These are phyloP conservation scores for Eumerus sabulonum DNA, from an alignment of 2,888 invertebrate species.

Conservation along the genomic window DNA sequence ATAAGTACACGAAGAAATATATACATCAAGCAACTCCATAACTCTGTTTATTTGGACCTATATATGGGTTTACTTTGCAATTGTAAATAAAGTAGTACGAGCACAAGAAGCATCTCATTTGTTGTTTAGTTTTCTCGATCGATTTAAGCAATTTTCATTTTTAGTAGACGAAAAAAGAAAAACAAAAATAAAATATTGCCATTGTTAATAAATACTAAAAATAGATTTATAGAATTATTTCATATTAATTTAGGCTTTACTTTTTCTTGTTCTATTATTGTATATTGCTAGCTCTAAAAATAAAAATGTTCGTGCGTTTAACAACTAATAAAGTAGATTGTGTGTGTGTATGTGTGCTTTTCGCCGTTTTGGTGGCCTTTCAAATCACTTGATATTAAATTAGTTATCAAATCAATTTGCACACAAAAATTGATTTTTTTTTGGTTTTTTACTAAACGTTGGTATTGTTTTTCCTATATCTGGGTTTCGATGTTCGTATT, in stretches of 20 bases:
- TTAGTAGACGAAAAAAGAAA: slow-evolving; percentile 1
- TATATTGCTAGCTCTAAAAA: background rate
- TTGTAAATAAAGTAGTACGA: too few relatives aligned
- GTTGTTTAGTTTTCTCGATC: background rate
- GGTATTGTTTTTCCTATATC: too few relatives aligned
- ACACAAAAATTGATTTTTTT: slow-evolving; percentile 41
- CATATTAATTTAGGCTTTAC: slow-evolving; percentile 14
- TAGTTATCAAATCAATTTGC: slow-evolving; percentile 36
- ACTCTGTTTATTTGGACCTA: too few relatives aligned
- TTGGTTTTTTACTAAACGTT: too few relatives aligned
- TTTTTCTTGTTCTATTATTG: too few relatives aligned
- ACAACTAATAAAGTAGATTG: background rate
- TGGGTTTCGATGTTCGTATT: background rate
- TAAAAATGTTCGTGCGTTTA: slow-evolving; percentile 7
- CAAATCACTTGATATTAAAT: background rate
- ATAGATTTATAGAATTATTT: slow-evolving; percentile 12
- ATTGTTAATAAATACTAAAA: slow-evolving; percentile 33
- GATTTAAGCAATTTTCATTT: slow-evolving; percentile 30
- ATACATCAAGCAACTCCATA: too few relatives aligned
- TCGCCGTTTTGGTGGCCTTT: slow-evolving; percentile 36
- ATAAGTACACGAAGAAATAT: too few relatives aligned
- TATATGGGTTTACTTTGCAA: too few relatives aligned
- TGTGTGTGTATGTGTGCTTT: slow-evolving; percentile 31
- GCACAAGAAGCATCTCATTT: too few relatives aligned
- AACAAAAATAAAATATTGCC: slow-evolving; percentile 12